Percentiles rank a stretch among this genome's conserved stretches.
Conservation (phyloP, 1,140 invertebrate species). For the Penaeus japonicus region DNA sequence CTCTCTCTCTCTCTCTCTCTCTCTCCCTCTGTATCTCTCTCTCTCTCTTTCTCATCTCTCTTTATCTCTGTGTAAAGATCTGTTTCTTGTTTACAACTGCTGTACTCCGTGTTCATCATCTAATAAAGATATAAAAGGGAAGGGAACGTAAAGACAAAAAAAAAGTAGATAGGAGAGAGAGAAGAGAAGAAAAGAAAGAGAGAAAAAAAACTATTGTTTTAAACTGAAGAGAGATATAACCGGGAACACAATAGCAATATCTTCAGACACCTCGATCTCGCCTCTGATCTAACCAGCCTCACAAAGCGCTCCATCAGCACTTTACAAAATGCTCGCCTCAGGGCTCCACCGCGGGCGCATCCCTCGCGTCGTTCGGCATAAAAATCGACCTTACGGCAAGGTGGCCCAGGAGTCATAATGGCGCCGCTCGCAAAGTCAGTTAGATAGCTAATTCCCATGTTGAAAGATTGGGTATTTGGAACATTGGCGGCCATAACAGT, state of each 20-base stretch:
- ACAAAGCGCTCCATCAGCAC: constrained; percentile 59
- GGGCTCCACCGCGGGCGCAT: constrained; percentile 30
- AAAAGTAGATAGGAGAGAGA: too few relatives aligned
- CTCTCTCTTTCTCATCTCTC: too few relatives aligned
- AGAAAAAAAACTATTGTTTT: too few relatives aligned
- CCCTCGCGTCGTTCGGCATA: constrained; percentile 33
- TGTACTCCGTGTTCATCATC: too few relatives aligned
- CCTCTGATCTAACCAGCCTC: constrained; percentile 58
- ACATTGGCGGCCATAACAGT: constrained; percentile 59
- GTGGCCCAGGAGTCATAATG: constrained; percentile 40
- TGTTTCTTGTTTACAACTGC: too few relatives aligned
- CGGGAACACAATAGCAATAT: constrained; percentile 51
- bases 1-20: too few relatives aligned
- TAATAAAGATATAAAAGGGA: too few relatives aligned
- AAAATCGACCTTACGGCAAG: constrained; percentile 49
- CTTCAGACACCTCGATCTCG: constrained; percentile 59
- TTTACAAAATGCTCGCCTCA: constrained; percentile 59
- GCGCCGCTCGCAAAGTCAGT: constrained; percentile 23
- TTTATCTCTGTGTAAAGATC: too few relatives aligned
- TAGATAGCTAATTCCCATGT: constrained; percentile 56
- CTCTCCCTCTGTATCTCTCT: too few relatives aligned
- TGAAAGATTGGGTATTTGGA: constrained; percentile 58
- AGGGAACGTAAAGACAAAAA: too few relatives aligned
- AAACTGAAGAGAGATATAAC: too few relatives aligned
- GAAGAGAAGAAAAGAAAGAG: too few relatives aligned